Percentiles rank a stretch among this genome's conserved stretches.
These are phyloP conservation scores for Chromobotia macracanthus DNA, from an alignment of 2,797 vertebrate genomes.

Conservation along the genomic window DNA sequence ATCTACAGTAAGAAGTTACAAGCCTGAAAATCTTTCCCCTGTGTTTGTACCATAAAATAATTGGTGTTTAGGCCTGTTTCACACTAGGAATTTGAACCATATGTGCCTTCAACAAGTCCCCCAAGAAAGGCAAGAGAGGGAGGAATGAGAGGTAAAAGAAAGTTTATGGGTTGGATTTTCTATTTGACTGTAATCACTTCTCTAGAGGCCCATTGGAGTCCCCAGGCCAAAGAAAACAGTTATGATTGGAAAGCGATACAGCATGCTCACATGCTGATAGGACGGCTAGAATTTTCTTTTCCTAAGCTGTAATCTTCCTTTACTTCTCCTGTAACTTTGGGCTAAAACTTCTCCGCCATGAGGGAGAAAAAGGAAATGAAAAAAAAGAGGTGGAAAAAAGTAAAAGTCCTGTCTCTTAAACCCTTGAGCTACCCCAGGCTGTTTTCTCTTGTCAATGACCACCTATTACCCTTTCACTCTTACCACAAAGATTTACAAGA, in stretches of 20 bases:
- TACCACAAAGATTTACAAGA: slow-evolving; percentile 75
- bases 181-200: slow-evolving; percentile 65
- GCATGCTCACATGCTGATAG: slow-evolving; percentile 70
- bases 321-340: slow-evolving; percentile 41
- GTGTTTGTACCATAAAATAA: slow-evolving; percentile 75
- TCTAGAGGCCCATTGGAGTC: slow-evolving; percentile 68
- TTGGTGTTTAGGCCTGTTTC: slow-evolving; percentile 72
- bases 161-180: slow-evolving; percentile 63
- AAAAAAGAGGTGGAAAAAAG: slow-evolving; percentile 14
- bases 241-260: slow-evolving; percentile 70
- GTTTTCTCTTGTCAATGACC: slow-evolving; percentile 79
- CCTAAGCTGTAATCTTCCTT: slow-evolving; percentile 56
- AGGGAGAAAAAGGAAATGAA: slow-evolving; percentile 42
- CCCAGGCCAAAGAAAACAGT: slow-evolving; percentile 70
- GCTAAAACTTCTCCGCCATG: slow-evolving; percentile 50
- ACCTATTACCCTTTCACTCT: slow-evolving; percentile 74
- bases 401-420: slow-evolving; percentile 64
- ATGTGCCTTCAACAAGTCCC: slow-evolving; percentile 65
- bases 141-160: slow-evolving; percentile 50
- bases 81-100: slow-evolving; percentile 72
- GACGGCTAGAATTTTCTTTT: slow-evolving; percentile 65
- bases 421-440: slow-evolving; percentile 68
- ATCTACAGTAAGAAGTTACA: slow-evolving; percentile 68
- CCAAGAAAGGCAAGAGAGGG: slow-evolving; percentile 45
- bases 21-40: slow-evolving; percentile 69